A percentile compares a stretch with the other conserved stretches of the same genome.
Conservation (phyloP, 2,113 vertebrate genomes). For the Eleginops maclovinus region DNA sequence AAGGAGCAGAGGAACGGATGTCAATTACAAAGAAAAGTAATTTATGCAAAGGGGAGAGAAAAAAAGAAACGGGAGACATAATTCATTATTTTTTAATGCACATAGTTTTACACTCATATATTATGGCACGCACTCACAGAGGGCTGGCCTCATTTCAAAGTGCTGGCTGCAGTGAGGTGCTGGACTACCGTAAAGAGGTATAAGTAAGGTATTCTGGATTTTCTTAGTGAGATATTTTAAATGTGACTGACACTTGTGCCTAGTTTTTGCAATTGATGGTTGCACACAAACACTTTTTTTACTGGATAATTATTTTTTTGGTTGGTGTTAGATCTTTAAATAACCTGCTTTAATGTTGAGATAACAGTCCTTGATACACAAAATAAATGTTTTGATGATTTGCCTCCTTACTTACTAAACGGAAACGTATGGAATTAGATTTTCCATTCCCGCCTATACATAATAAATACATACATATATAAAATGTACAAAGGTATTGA, state of each 20-base stretch:
- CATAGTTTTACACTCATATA: conserved; percentile 44
- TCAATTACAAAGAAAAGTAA: conserved; percentile 81
- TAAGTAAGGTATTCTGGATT: background rate
- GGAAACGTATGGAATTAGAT: no score
- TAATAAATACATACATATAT: no score
- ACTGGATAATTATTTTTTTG: no score
- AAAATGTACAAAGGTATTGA: no score
- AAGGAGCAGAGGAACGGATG: conserved; percentile 73
- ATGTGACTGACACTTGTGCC: background rate
- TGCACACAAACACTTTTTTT: no score
- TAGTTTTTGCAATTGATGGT: no score
- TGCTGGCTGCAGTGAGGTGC: conserved; percentile 37
- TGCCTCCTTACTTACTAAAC: no score
- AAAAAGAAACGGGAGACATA: conserved; percentile 44
- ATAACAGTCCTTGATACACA: no score
- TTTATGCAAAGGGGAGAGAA: conserved; percentile 56
- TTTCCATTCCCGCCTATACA: no score
- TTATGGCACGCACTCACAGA: background rate
- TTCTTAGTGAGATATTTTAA: background rate
- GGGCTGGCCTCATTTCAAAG: conserved; percentile 59
- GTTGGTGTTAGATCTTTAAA: no score
- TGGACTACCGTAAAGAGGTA: background rate
- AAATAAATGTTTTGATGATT: no score
- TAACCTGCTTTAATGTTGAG: no score
- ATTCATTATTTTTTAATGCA: conserved; percentile 74